Evolutionary conservation across 1,140 invertebrate genomes (phyloP), one percentile per base, ranked within the genome.

Genomic region (Parapsyche elsis): DNA sequence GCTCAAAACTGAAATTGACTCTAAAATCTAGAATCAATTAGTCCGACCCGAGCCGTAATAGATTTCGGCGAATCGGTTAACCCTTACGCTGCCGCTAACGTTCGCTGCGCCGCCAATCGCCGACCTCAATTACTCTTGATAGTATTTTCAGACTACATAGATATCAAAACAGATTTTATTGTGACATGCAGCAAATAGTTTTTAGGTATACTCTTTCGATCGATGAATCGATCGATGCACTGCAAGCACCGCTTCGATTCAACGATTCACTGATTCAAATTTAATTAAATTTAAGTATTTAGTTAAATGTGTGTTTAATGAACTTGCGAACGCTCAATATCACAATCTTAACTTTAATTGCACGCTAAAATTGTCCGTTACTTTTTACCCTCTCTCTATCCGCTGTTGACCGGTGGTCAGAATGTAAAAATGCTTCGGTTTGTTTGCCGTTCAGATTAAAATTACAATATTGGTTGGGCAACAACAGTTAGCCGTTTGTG

Each of bases 391-490:
- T 1, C 19, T 10, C 19, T 5, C 53, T 16, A 5, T 1, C 2
- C 53, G 14, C 10, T n/a, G 53, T 16, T 5, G 14, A 57, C 19
- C 14, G 19, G 19, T 57, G 14, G 53, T 57, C 19, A 16, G 53
- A 57, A 57, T 57, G 19, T 16, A 38, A 71, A 24, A 38, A 44
- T n/a, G 12, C 67, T 10, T 23, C 9, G 16, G 10, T 30, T 44
- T 26, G 24, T 71, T 30, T 44, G 23, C 24, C 0, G 24, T 19
- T n/a, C 14, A 26, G 67, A 71, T 44, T 30, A 44, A 44, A 30
- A 71, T 71, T 44, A 44, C 67, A 71, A 38, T 71, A 71, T 71
- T 24, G 67, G 67, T 44, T 16, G 14, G 19, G 19, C 14, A 57
- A 57, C 19, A 16, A 57, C 14, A 57, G 19, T 57, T 16, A 16